phyloP scores from a whole-genome alignment of 2,797 vertebrate genomes.

The Eupleurogrammus muticus region DNA sequence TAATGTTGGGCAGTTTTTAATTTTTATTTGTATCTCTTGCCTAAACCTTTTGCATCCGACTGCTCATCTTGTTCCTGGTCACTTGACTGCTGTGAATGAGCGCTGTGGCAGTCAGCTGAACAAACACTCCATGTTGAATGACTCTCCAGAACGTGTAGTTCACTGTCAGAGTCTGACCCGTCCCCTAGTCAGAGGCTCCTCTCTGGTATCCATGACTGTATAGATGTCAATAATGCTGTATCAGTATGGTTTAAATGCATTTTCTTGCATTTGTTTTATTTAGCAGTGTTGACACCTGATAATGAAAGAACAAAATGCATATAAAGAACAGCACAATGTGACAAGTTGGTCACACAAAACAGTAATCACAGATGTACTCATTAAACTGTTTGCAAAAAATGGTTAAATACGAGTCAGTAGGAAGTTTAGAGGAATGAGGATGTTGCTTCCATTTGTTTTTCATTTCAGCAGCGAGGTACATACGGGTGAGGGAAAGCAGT shows the following conservation, averaged over 20 bases:
- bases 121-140: constrained; percentile 75
- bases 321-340: not conserved
- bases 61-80: constrained; percentile 51
- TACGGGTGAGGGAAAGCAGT: too few relatives aligned
- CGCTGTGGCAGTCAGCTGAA: constrained; percentile 75
- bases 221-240: constrained; percentile 1
- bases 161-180: constrained; percentile 57
- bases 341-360: not conserved
- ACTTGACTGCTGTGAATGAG: constrained; percentile 69
- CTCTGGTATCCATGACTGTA: constrained; percentile 28
- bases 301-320: not conserved
- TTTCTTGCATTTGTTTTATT: not conserved
- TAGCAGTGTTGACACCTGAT: not conserved
- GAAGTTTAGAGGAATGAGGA: not conserved
- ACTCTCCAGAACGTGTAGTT: constrained; percentile 67
- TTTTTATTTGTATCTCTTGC: constrained; percentile 1
- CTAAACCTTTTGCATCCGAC: constrained; percentile 36
- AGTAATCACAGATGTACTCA: not conserved
- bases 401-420: not conserved
- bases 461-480: not conserved
- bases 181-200: constrained; percentile 42
- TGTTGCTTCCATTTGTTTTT: not conserved
- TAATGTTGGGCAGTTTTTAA: constrained; percentile 8
- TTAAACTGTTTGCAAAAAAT: not conserved
- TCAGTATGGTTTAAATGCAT: not conserved